Base-by-base conservation (phyloP, 2,797 vertebrate species). In the Hippocampus kuda region DNA sequence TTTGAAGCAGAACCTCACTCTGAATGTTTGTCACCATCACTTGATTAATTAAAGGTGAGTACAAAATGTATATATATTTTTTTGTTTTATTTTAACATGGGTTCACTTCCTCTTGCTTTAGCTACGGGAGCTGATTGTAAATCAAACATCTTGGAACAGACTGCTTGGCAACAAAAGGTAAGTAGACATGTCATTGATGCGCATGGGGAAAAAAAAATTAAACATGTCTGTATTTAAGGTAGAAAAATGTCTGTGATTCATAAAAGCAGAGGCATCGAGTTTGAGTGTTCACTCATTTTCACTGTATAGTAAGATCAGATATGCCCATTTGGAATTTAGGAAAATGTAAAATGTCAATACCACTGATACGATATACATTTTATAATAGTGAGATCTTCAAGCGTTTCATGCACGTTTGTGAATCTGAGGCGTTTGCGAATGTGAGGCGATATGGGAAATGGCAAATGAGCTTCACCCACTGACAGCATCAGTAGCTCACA, bases 361-460 rank as follows among this genome's bases (percentile, higher is more conserved):
- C 4, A 27, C 24, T 15, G 27, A 57, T 13, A 57, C 26, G n/a
- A 54, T 54, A 10, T 4, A 3, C 8, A 4, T 57, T 15, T 27
- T 38, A 6, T 44, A 44, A 41, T 44, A 24, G 22, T n/a, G 5
- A 44, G 34, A 12, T 20, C 38, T 42, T 24, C 12, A 63, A n/a
- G 13, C 22, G 24, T 10, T 11, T 56, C 0, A 15, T 24, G 44
- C 13, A 38, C 34, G 34, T 38, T 34, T 34, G 34, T 34, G 34
- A 34, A 1, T 34, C 34, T 34, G 4, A 57, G 54, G n/a, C 34
- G 13, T 61, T 41, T 5, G 61, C 15, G 22, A 46, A 16, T 64
- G 16, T 22, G 27, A 38, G 20, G 48, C 73, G 92, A 92, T 90
- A 90, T 91, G 93, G 93, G 91, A 94, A 94, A 90, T 83, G 68